A percentile compares a stretch with the other conserved stretches of the same genome.
phyloP scores from a whole-genome alignment of 2,888 invertebrate species.

The Mantis religiosa region DNA sequence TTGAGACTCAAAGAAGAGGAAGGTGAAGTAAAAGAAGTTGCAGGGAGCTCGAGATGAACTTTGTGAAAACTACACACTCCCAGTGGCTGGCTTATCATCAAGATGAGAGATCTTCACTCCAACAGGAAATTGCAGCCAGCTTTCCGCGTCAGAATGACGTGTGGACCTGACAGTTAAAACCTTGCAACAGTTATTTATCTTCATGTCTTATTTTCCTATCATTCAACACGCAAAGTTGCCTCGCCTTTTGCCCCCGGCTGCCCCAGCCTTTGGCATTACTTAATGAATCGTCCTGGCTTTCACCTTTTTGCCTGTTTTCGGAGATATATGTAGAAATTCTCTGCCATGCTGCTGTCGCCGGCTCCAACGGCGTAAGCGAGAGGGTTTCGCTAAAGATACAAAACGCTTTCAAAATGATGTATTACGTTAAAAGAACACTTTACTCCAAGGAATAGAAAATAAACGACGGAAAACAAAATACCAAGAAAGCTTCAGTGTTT shows the following conservation, averaged over 20 bases:
- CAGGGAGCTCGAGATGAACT: not conserved
- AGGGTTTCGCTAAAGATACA: too few relatives aligned
- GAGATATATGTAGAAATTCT: not conserved
- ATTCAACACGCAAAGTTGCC: constrained; percentile 20
- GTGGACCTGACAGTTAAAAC: constrained; percentile 18
- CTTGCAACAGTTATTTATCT: constrained; percentile 25
- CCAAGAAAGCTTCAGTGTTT: too few relatives aligned
- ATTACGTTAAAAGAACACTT: too few relatives aligned
- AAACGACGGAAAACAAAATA: too few relatives aligned
- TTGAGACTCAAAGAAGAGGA: not conserved
- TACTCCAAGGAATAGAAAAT: too few relatives aligned
- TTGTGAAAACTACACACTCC: not conserved
- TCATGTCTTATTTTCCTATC: constrained; percentile 27
- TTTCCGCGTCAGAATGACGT: constrained; percentile 16
- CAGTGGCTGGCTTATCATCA: constrained; percentile 13
- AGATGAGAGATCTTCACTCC: not conserved
- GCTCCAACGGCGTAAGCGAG: too few relatives aligned
- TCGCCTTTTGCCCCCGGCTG: not conserved
- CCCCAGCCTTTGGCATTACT: not conserved
- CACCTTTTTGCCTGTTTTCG: not conserved
- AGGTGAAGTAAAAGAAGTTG: not conserved
- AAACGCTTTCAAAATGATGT: too few relatives aligned
- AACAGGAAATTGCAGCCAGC: constrained; percentile 26
- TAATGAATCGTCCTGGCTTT: not conserved
- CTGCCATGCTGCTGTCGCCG: not conserved